phyloP scores from a whole-genome alignment of 2,113 vertebrate genomes.

The Salvelinus fontinalis region DNA sequence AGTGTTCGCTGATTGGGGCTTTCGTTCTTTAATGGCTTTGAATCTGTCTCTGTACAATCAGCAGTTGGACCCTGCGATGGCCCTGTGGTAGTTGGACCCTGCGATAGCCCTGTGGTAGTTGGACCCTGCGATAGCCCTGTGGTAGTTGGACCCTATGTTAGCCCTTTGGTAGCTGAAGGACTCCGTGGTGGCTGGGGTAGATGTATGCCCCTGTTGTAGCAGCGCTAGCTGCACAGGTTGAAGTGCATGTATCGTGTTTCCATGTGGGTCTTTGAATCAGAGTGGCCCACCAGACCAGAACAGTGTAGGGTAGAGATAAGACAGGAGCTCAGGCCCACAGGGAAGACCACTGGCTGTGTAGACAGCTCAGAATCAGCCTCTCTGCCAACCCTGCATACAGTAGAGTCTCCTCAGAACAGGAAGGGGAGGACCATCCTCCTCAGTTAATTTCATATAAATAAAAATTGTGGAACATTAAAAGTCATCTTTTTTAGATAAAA shows the following conservation, averaged over 20 bases:
- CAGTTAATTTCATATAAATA: too few relatives aligned
- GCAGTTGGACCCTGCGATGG: not conserved
- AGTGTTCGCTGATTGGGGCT: not conserved
- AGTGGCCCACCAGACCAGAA: not conserved
- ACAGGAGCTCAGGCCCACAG: not conserved
- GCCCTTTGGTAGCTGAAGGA: not conserved
- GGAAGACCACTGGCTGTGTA: not conserved
- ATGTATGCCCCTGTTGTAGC: not conserved
- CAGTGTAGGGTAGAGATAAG: not conserved
- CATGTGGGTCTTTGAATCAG: not conserved
- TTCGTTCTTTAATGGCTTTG: not conserved
- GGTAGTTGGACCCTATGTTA: too few relatives aligned
- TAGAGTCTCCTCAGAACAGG: too few relatives aligned
- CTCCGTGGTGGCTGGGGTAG: not conserved
- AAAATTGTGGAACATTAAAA: too few relatives aligned
- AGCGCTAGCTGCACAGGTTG: not conserved
- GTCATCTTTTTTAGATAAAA: too few relatives aligned
- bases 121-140: too few relatives aligned
- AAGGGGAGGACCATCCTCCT: too few relatives aligned
- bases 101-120: too few relatives aligned
- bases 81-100: too few relatives aligned
- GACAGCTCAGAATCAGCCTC: not conserved
- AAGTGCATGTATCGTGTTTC: not conserved
- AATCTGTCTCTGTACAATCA: not conserved
- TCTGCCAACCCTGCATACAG: not conserved